phyloP scores from a whole-genome alignment of 1,140 invertebrate genomes.

The Drosophila auraria region DNA sequence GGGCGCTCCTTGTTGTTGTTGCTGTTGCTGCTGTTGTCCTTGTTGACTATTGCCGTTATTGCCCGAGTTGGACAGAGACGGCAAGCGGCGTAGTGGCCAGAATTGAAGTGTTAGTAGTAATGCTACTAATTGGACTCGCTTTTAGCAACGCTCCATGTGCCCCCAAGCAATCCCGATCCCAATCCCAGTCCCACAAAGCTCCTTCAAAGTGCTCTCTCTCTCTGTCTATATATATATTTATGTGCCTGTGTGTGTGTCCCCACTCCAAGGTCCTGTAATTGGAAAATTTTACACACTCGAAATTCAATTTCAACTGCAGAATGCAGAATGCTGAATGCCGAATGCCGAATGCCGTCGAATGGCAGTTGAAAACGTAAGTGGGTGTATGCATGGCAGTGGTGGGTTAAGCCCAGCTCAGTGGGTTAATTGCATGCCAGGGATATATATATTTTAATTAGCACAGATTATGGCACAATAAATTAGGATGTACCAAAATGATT shows the following conservation, averaged over 20 bases:
- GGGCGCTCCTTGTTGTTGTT: constrained; percentile 11
- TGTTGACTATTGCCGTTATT: constrained; percentile 77
- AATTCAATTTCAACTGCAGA: constrained; percentile 70
- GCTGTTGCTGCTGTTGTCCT: constrained; percentile 40
- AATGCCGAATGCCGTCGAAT: background rate
- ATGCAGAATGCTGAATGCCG: constrained; percentile 1
- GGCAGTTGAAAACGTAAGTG: constrained; percentile 27
- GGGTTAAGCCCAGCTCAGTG: constrained; percentile 29
- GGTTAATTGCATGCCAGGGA: constrained; percentile 26
- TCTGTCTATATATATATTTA: background rate
- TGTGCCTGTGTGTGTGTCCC: constrained; percentile 11
- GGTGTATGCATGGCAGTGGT: constrained; percentile 1
- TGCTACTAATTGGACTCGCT: constrained; percentile 84
- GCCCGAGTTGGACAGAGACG: constrained; percentile 30
- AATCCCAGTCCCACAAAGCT: constrained; percentile 32
- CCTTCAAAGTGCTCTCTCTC: constrained; percentile 44
- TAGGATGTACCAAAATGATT: background rate
- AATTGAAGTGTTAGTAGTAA: constrained; percentile 84
- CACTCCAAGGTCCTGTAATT: constrained; percentile 73
- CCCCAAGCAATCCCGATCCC: constrained; percentile 40
- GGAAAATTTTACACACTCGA: constrained; percentile 83
- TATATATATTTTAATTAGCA: constrained; percentile 35
- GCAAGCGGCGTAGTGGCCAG: constrained; percentile 44
- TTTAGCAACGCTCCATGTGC: constrained; percentile 71
- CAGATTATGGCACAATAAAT: background rate